Conservation (phyloP, 2,888 invertebrate genomes). For the Caenorhabditis uteleia region DNA sequence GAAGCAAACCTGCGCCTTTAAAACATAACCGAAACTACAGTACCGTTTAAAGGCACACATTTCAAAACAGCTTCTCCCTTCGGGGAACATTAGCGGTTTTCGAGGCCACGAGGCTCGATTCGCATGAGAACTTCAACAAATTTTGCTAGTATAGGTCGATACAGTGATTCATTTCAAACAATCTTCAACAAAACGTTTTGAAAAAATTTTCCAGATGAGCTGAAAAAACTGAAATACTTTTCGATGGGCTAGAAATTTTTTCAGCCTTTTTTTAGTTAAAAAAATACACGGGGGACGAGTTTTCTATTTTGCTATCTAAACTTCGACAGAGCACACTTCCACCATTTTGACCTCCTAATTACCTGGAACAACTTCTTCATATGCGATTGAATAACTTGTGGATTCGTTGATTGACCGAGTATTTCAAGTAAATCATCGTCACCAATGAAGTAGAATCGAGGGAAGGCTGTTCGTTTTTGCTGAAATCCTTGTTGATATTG, state of each 20-base stretch:
- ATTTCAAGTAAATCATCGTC: slow-evolving; percentile 96
- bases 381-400: slow-evolving; percentile 86
- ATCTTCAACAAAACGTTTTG: too few species aligned
- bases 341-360: neutral
- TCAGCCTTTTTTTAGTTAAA: neutral
- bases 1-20: too few species aligned
- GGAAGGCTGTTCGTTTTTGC: slow-evolving; percentile 91
- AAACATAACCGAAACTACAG: too few species aligned
- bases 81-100: too few species aligned
- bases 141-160: too few species aligned
- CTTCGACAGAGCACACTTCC: neutral
- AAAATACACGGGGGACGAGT: neutral
- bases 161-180: too few species aligned
- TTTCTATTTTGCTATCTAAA: neutral
- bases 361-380: slow-evolving; percentile 90
- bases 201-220: too few species aligned
- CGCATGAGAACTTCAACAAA: too few species aligned
- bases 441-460: slow-evolving; percentile 93
- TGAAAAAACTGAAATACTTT: neutral
- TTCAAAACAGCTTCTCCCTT: too few species aligned
- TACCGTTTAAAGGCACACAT: too few species aligned
- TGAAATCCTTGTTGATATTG: too few species aligned
- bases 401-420: slow-evolving; percentile 88
- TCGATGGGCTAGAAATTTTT: neutral
- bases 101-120: too few species aligned